phyloP scores from a whole-genome alignment of 1,140 invertebrate species.

The Schlechtendalia chinensis region DNA sequence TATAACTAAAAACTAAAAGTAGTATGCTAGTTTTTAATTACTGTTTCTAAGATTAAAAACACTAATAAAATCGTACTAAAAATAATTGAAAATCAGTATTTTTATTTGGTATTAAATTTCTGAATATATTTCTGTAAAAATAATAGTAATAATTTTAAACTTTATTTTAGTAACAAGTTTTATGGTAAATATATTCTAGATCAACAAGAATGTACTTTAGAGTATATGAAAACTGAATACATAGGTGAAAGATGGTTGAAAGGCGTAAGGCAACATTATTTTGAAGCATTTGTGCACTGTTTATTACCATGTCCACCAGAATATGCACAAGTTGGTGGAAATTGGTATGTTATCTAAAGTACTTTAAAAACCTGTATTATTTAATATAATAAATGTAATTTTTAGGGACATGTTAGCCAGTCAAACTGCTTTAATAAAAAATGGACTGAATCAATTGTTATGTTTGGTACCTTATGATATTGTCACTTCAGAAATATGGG shows the following conservation, averaged over 20 bases:
- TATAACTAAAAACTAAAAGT: no score
- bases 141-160: neutral
- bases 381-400: slow-evolving; percentile 32
- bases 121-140: neutral
- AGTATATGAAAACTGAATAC: slow-evolving; percentile 89
- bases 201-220: slow-evolving; percentile 79
- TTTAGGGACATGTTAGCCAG: slow-evolving; percentile 82
- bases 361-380: slow-evolving; percentile 1
- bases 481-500: slow-evolving; percentile 93
- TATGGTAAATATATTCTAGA: slow-evolving; percentile 59
- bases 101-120: neutral
- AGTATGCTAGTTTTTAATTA: no score
- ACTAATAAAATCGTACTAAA: no score
- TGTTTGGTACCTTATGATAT: slow-evolving; percentile 97
- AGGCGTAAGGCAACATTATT: slow-evolving; percentile 43
- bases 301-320: slow-evolving; percentile 83
- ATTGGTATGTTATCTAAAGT: slow-evolving; percentile 69
- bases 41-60: no score
- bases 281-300: slow-evolving; percentile 79
- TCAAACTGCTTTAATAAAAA: slow-evolving; percentile 89
- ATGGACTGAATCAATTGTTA: slow-evolving; percentile 87
- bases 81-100: no score
- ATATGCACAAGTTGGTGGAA: slow-evolving; percentile 87
- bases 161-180: slow-evolving; percentile 36
- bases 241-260: slow-evolving; percentile 80